Percentiles rank a stretch among this genome's conserved stretches.
Evolutionary conservation across 2,113 vertebrate species (phyloP).

Genomic region (Chascanopsetta lugubris): DNA sequence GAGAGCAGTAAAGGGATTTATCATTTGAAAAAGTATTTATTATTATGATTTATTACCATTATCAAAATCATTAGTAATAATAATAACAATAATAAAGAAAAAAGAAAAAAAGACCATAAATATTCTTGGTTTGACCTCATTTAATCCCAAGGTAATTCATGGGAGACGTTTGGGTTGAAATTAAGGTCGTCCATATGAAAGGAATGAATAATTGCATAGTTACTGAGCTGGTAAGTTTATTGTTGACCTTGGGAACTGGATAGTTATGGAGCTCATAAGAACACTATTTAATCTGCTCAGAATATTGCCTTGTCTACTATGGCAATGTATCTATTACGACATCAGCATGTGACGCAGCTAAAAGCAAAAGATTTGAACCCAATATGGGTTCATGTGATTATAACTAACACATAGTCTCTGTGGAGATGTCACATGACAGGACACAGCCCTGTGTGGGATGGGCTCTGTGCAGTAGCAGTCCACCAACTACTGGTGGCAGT

Average conservation of each 20-base stretch:
- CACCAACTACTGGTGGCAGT: conserved; percentile 72
- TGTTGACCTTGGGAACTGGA: not conserved
- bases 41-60: too few relatives aligned
- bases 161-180: not conserved
- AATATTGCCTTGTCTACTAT: not conserved
- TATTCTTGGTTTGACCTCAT: not conserved
- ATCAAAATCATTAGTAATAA: too few relatives aligned
- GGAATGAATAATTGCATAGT: too few relatives aligned
- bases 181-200: too few relatives aligned
- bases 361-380: not conserved
- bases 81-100: too few relatives aligned
- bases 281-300: too few relatives aligned
- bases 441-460: conserved; percentile 1
- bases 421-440: not conserved
- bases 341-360: not conserved
- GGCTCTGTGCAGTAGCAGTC: conserved; percentile 56
- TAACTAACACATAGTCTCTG: not conserved
- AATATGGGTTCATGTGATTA: conserved; percentile 21
- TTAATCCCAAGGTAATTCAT: not conserved
- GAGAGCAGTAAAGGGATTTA: too few relatives aligned
- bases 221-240: not conserved
- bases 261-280: too few relatives aligned
- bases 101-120: too few relatives aligned
- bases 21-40: too few relatives aligned
- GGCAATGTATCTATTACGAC: not conserved